Conservation (phyloP, 92 coral and sea anemone species). For the Pocillopora meandrina region DNA sequence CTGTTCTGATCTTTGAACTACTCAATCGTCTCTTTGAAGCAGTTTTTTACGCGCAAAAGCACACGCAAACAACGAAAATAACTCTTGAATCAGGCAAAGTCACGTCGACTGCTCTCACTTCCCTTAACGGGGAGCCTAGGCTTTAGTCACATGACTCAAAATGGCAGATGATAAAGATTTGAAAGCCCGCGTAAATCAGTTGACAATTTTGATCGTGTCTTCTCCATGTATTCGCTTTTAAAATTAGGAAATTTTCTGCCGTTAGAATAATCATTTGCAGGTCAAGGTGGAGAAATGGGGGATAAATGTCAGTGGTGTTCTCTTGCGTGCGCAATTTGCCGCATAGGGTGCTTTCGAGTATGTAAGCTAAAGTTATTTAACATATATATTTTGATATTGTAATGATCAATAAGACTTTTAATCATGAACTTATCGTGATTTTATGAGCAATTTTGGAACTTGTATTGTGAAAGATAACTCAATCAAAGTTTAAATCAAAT, state of each 20-base stretch:
- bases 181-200: slow-evolving; percentile 20
- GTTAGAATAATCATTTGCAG: slow-evolving; percentile 8
- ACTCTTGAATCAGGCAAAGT: slow-evolving; percentile 5
- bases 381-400: neutral
- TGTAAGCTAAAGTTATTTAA: neutral
- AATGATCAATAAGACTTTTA: neutral
- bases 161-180: slow-evolving; percentile 46
- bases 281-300: slow-evolving; percentile 34
- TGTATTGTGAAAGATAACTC: no score
- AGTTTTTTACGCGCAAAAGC: slow-evolving; percentile 2
- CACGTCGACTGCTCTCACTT: slow-evolving; percentile 37
- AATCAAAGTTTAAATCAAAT: no score
- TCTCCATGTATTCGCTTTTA: neutral
- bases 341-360: slow-evolving; percentile 95
- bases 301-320: slow-evolving; percentile 86
- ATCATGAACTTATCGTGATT: no score
- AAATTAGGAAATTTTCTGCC: neutral
- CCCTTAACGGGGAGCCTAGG: slow-evolving; percentile 16
- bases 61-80: slow-evolving; percentile 17
- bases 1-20: slow-evolving; percentile 8
- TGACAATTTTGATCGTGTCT: neutral
- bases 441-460: no score
- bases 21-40: neutral
- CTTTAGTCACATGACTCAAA: slow-evolving; percentile 38
- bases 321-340: slow-evolving; percentile 79